Evolutionary conservation across 30 jellyfish, hydroid and myxozoan genomes (phyloP).

Genomic region (Chrysaora quinquecirrha): DNA sequence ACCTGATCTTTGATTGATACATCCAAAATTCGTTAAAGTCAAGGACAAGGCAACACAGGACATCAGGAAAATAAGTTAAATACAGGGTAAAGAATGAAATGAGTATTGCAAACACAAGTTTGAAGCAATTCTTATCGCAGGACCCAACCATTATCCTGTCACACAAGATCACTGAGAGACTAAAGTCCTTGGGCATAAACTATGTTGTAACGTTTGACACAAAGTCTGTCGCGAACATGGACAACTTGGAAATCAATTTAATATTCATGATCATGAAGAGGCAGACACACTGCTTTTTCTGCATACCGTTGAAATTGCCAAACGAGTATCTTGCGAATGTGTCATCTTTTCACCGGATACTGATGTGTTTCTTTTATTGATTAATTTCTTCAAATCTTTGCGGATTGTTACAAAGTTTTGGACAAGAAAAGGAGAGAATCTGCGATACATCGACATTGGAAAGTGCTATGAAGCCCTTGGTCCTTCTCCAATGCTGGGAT

Average conservation of each 20-base stretch:
- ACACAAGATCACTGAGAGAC: background rate
- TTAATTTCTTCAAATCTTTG: constrained; percentile 15
- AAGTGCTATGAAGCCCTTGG: background rate
- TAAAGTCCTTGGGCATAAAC: background rate
- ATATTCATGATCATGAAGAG: constrained; percentile 44
- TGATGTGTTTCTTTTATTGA: constrained; percentile 35
- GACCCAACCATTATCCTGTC: constrained; percentile 25
- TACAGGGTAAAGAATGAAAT: constrained; percentile 4
- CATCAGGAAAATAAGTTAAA: constrained; percentile 32
- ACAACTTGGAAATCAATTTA: constrained; percentile 7
- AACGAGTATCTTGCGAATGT: constrained; percentile 37
- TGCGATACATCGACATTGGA: constrained; percentile 2
- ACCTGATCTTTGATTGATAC: constrained; percentile 51
- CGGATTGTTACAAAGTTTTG: constrained; percentile 2
- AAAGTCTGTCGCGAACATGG: constrained; percentile 12
- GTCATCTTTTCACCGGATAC: constrained; percentile 47
- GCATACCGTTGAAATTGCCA: constrained; percentile 45
- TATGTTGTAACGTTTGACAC: constrained; percentile 12
- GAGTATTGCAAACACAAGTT: constrained; percentile 3
- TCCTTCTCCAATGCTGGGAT: constrained; percentile 1
- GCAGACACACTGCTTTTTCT: constrained; percentile 53
- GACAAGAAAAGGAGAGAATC: constrained; percentile 18
- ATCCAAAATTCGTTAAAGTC: constrained; percentile 20
- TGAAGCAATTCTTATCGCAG: constrained; percentile 31
- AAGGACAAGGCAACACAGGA: constrained; percentile 39